Base-by-base conservation (phyloP, 2,888 invertebrate species). In the Parnassius glacialis region DNA sequence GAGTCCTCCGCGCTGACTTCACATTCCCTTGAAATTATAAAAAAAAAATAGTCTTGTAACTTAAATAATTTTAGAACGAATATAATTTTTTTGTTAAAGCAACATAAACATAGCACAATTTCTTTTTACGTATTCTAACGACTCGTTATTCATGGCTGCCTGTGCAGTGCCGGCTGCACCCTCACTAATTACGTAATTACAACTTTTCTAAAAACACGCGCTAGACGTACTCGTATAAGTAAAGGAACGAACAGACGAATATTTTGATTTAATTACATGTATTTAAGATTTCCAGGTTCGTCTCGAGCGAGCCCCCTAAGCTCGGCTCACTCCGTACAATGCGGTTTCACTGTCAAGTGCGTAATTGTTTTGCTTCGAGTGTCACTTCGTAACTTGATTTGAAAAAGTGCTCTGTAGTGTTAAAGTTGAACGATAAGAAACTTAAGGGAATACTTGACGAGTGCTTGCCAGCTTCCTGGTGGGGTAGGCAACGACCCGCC, bases 181-280 rank as follows among this genome's bases (percentile, higher is more conserved):
- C 48, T 47, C 56, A 56, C 34, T 56, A 56, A 56, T 56, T 56
- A 56, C 56, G 56, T 41, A 56, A 56, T 56, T 41, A 55, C 25
- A 48, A 43, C 3, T 56, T 48, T 56, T 47, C 56, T 56, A 56
- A 47, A 55, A 45, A 45, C 47, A 45, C 47, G 55, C 12, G 47
- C 48, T 48, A 41, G 48, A 55, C 47, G 41, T 13, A 41, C 16
- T 16, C 16, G 16, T 16, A 1, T 25, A 48, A 13, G 47, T n/a
- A 48, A n/a, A 48, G 56, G 41, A 56, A 12, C 25, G 44, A 20
- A 25, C 44, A 34, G 34, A 12, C 56, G 48, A 9, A 41, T 48
- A 34, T 34, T 56, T n/a, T 12, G 25, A 9, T 56, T 34, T 56
- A 56, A 47, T 48, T 56, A 56, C 48, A 56, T 47, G 48, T 48